Conservation (phyloP, 1,140 invertebrate genomes). For the Paralvinella palmiformis region DNA sequence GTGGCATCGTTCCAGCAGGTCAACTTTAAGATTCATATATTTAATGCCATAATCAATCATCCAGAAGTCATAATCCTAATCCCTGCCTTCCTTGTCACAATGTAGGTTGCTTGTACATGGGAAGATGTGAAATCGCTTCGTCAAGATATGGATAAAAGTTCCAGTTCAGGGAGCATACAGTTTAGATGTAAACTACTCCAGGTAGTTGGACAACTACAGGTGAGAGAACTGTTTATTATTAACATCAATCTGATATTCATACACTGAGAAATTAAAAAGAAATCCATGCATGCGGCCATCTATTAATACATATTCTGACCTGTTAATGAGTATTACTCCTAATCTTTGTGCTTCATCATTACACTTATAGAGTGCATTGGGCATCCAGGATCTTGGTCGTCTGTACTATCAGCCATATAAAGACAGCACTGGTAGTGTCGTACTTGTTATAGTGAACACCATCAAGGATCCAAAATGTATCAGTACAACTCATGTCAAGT, state of each 20-base stretch:
- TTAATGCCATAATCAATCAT: too few relatives aligned
- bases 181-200: conserved; percentile 87
- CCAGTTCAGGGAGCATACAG: conserved; percentile 77
- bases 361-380: conserved; percentile 64
- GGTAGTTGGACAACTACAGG: conserved; percentile 89
- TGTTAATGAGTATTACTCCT: too few relatives aligned
- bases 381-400: conserved; percentile 85
- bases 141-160: conserved; percentile 87
- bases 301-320: too few relatives aligned
- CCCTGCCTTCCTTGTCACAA: too few relatives aligned
- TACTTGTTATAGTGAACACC: conserved; percentile 78
- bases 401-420: conserved; percentile 83
- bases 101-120: conserved; percentile 82
- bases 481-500: conserved; percentile 70
- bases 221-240: conserved; percentile 37
- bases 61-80: too few relatives aligned
- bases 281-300: too few relatives aligned
- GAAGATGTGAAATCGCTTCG: conserved; percentile 85
- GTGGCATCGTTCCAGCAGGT: too few relatives aligned
- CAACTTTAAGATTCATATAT: too few relatives aligned
- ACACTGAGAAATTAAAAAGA: not conserved
- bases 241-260: not conserved
- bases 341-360: too few relatives aligned
- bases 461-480: conserved; percentile 70
- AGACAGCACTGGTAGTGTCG: conserved; percentile 82